A percentile compares a stretch with the other conserved stretches of the same genome.
Evolutionary conservation across 2,113 vertebrate species (phyloP).

Genomic region (Baryphthengus martii): DNA sequence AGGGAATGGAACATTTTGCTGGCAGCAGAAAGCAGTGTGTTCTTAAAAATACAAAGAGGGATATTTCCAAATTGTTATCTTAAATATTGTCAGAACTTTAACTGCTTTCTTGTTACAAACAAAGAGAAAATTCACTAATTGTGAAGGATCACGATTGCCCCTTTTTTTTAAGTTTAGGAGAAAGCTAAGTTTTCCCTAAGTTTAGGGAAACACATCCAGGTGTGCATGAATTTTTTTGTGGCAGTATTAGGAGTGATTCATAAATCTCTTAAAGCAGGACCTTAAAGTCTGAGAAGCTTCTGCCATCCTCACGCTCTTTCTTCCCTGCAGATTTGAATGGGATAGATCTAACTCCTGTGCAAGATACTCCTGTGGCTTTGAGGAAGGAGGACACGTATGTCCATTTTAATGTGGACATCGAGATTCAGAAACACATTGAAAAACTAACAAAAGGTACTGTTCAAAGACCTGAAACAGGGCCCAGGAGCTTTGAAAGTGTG

Average conservation of each 20-base stretch:
- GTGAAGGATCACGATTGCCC: too few relatives aligned
- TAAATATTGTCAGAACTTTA: background rate
- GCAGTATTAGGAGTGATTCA: background rate
- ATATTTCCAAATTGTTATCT: background rate
- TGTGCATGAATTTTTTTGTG: background rate
- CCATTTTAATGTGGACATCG: slow-evolving; percentile 93
- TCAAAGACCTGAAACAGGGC: background rate
- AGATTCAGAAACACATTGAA: slow-evolving; percentile 97
- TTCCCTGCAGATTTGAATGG: slow-evolving; percentile 86
- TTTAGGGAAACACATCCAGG: too few relatives aligned
- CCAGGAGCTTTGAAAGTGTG: background rate
- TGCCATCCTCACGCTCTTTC: background rate
- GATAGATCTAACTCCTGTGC: slow-evolving; percentile 90
- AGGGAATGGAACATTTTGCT: background rate
- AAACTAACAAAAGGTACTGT: slow-evolving; percentile 94
- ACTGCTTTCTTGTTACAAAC: background rate
- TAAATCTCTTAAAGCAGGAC: background rate
- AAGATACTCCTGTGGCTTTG: slow-evolving; percentile 93
- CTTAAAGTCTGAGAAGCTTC: background rate
- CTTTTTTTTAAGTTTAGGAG: too few relatives aligned
- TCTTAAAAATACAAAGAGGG: background rate
- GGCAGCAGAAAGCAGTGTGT: background rate
- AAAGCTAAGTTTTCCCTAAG: too few relatives aligned
- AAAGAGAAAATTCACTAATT: background rate
- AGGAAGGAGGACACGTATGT: slow-evolving; percentile 94